Base-by-base conservation (phyloP, 2,888 invertebrate species). In the Seira sanloemensis region DNA sequence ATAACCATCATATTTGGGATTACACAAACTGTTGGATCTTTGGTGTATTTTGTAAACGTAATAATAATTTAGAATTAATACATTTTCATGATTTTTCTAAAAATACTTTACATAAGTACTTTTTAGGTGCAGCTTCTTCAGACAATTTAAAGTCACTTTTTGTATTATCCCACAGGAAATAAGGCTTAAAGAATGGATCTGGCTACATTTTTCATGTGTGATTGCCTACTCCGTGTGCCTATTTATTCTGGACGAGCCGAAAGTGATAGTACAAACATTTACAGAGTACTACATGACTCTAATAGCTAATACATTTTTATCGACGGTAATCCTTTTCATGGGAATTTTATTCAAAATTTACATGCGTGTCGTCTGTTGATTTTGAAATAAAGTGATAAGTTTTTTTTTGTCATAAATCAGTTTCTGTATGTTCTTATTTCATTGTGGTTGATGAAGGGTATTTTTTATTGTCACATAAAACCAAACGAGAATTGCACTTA, bases 1-100 rank as follows among this genome's bases (percentile, higher is more conserved):
- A 66, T 81, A 16, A 46, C 85, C 1, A 73, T 74, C 7, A 50
- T 27, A 23, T 74, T 77, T 46, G 80, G 85, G 26, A 62, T 85
- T 7, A 68, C 19, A 9, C 80, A 80, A 26, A 74, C 73, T 7
- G 85, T 85, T 4, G 80, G 77, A 65, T 80, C 77, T 12, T 26
- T 85, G 1, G 80, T 85, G 77, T 85, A 81, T 37, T 78, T 85
- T 73, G 58, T 78, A 12, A 19, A 77, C 23, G 85, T 85, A 81
- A 62, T 12, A 72, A 26, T 25, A 21, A n/a, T n/a, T 23, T 21
- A 9, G 2, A 23, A 74, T 68, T 68, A n/a, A n/a, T n/a, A n/a
- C n/a, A n/a, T n/a, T n/a, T n/a, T n/a, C n/a, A n/a, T n/a, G n/a
- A n/a, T n/a, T n/a, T n/a, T n/a, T n/a, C n/a, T n/a, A n/a, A n/a